Percentiles rank a stretch among this genome's conserved stretches.
These are phyloP conservation scores for Clostera curtula DNA, from an alignment of 2,888 invertebrate genomes.

Conservation along the genomic window DNA sequence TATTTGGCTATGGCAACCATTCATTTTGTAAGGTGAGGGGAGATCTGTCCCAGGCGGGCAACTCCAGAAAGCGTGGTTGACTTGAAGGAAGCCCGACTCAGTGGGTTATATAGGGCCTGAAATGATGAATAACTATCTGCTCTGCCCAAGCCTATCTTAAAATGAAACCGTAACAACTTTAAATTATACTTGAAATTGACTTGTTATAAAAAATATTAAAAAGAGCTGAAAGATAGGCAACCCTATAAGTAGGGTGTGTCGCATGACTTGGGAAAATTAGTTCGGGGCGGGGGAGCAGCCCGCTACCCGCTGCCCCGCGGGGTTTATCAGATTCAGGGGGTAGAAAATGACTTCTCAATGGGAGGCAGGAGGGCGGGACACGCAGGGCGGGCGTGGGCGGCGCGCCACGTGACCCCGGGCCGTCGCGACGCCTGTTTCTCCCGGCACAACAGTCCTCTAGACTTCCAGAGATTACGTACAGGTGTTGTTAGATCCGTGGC, in stretches of 20 bases:
- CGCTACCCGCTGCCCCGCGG: conserved; percentile 37
- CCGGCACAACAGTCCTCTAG: conserved; percentile 21
- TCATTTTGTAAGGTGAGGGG: too few relatives aligned
- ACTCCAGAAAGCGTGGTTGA: too few relatives aligned
- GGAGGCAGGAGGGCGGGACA: conserved; percentile 59
- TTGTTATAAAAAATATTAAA: too few relatives aligned
- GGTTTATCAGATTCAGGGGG: conserved; percentile 73
- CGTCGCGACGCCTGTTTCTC: conserved; percentile 44
- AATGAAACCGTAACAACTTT: too few relatives aligned
- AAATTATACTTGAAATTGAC: too few relatives aligned
- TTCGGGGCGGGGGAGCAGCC: conserved; percentile 73
- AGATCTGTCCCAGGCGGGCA: too few relatives aligned
- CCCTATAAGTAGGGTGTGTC: conserved; percentile 76
- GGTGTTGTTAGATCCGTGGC: conserved; percentile 29
- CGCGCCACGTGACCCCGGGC: conserved; percentile 60
- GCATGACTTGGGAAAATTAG: conserved; percentile 72
- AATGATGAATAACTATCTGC: too few relatives aligned
- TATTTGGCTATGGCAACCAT: too few relatives aligned
- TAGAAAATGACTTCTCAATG: conserved; percentile 73
- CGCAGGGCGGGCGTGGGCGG: conserved; percentile 65
- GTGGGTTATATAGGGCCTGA: too few relatives aligned
- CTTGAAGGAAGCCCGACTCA: too few relatives aligned
- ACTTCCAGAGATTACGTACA: conserved; percentile 38
- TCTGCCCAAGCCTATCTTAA: too few relatives aligned
- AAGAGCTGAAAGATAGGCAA: too few relatives aligned